Evolutionary conservation across 2,797 vertebrate genomes (phyloP).

Genomic region (Lithobates sylvaticus): DNA sequence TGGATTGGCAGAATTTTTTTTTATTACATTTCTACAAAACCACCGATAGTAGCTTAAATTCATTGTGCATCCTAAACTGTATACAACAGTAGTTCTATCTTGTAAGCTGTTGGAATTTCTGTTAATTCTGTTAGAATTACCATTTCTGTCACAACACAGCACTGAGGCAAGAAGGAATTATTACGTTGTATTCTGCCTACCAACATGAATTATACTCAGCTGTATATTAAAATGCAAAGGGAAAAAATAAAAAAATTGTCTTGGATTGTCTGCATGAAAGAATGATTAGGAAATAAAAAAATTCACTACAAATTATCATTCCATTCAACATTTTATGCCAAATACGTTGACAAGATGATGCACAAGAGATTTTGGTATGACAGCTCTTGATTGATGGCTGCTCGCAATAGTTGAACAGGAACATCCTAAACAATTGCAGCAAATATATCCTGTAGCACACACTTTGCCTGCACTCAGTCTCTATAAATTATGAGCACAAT

Average conservation of each 20-base stretch:
- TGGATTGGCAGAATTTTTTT: not conserved
- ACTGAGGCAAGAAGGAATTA: slow-evolving; percentile 24
- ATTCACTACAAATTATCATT: not conserved
- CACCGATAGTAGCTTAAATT: not conserved
- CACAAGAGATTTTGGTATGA: not conserved
- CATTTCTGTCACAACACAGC: slow-evolving; percentile 22
- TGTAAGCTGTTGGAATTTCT: not conserved
- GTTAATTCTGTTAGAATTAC: not conserved
- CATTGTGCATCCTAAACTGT: not conserved
- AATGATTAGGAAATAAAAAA: not conserved
- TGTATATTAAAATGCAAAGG: slow-evolving; percentile 42
- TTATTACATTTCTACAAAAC: not conserved
- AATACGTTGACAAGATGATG: not conserved
- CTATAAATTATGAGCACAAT: slow-evolving; percentile 33
- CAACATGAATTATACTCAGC: slow-evolving; percentile 39
- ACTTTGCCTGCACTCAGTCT: slow-evolving; percentile 2
- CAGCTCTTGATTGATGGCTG: slow-evolving; percentile 40
- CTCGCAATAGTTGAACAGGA: slow-evolving; percentile 18
- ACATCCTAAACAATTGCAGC: slow-evolving; percentile 1
- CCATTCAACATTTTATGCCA: not conserved
- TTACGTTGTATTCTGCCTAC: slow-evolving; percentile 2
- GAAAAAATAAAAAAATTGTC: not conserved
- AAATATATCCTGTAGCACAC: slow-evolving; percentile 9
- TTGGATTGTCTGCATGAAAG: not conserved
- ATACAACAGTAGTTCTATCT: not conserved